phyloP scores from a whole-genome alignment of 30 jellyfish, hydroid and myxozoan species.

The Hydractinia symbiolongicarpus region DNA sequence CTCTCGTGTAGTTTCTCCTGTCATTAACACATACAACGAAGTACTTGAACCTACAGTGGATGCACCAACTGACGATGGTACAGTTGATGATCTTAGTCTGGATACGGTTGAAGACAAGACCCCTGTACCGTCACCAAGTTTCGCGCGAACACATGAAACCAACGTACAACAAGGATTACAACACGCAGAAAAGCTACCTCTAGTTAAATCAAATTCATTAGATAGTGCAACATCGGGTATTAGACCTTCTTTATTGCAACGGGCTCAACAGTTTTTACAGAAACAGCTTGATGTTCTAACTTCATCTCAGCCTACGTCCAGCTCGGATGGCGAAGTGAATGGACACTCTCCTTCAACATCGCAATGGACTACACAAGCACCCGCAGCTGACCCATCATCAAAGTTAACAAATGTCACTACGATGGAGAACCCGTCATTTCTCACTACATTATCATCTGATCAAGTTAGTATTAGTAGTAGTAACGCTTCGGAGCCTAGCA shows the following conservation, averaged over 20 bases:
- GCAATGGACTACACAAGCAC: constrained; percentile 12
- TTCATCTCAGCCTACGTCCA: constrained; percentile 26
- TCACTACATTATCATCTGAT: not conserved
- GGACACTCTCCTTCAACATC: constrained; percentile 38
- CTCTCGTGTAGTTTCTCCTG: no score
- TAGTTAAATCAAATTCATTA: not conserved
- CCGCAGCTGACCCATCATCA: constrained; percentile 12
- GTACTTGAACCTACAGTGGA: not conserved
- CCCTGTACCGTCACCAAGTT: constrained; percentile 42
- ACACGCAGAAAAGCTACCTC: not conserved
- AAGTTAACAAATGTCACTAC: constrained; percentile 27
- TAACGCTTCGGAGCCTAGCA: no score
- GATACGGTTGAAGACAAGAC: constrained; percentile 34
- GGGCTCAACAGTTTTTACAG: constrained; percentile 86
- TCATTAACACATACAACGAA: not conserved
- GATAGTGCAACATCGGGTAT: constrained; percentile 4
- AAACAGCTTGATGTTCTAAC: constrained; percentile 73
- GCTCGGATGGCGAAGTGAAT: constrained; percentile 31
- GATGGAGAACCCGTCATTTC: constrained; percentile 21
- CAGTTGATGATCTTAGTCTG: not conserved
- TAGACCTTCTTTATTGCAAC: constrained; percentile 57
- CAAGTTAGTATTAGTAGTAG: no score
- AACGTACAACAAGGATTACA: not conserved
- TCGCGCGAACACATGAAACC: not conserved
- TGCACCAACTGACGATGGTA: not conserved